A percentile compares a stretch with the other conserved stretches of the same genome.
These are phyloP conservation scores for Polydrusus cervinus DNA, from an alignment of 2,888 invertebrate species.

Conservation along the genomic window DNA sequence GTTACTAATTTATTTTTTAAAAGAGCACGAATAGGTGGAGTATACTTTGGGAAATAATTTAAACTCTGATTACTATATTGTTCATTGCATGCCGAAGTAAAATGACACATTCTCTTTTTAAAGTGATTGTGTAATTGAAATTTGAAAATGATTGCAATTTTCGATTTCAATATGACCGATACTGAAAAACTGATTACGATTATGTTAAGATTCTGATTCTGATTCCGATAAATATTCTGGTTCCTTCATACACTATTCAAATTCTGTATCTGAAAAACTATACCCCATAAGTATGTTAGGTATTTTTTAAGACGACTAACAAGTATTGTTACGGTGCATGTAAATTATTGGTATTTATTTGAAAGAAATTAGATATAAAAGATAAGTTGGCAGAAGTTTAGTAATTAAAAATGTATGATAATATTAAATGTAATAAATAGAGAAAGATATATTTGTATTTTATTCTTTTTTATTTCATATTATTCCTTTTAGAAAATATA, in stretches of 20 bases:
- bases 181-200: not conserved
- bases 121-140: not conserved
- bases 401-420: constrained; percentile 9
- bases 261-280: not conserved
- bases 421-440: not conserved
- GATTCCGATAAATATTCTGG: not conserved
- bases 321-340: not conserved
- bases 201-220: not conserved
- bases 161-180: not conserved
- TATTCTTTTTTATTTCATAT: no score
- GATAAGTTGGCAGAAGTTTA: not conserved
- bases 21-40: not conserved
- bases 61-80: not conserved
- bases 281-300: not conserved
- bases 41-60: not conserved
- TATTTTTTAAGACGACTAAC: not conserved
- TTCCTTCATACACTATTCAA: not conserved
- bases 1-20: constrained; percentile 5
- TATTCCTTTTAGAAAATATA: no score
- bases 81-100: not conserved
- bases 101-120: not conserved
- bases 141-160: not conserved
- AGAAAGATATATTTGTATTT: no score
- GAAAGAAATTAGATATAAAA: not conserved
- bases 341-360: constrained; percentile 2